Base-by-base conservation (phyloP, 2,888 invertebrate genomes). In the Synanthedon tipuliformis region DNA sequence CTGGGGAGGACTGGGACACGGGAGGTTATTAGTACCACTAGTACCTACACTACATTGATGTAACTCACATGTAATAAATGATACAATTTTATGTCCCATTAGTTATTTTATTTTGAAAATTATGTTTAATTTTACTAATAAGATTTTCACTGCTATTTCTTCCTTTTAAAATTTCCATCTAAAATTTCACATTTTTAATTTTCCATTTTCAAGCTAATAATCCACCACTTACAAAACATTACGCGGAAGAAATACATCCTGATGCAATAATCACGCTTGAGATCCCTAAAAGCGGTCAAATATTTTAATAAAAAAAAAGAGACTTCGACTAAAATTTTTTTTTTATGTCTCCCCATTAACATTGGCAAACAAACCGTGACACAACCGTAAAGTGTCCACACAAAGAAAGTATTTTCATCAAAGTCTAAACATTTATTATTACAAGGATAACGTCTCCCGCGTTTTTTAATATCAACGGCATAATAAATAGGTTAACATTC, bases 401-500 rank as follows among this genome's bases (percentile, higher is more conserved):
- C 68, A 74, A 74, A 71, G 69, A 68, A 55, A 59, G 60, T 55
- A 57, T 41, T 65, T 61, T 65, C 73, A 68, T 75, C 74, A 77
- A 76, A 78, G 69, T 73, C 72, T 68, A 65, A 71, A 72, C 73
- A 73, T 76, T 73, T 68, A 69, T 73, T 69, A 73, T 63, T 61
- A 50, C 51, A 62, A 62, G 73, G 70, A 75, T 78, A 76, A 73
- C 68, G 71, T 63, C 63, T 68, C 68, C 69, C 66, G 68, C 65
- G 72, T 75, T 82, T 84, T 86, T 86, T 86, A 86, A 86, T 86
- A 86, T 83, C 74, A 73, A 68, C 75, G 72, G 76, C 70, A 79
- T 84, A 84, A 87, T 86, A 86, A 86, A 87, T 86, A 83, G 84
- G 85, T 83, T 81, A 84, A 71, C 82, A 85, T 86, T 85, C 84